A percentile compares a stretch with the other conserved stretches of the same genome.
Evolutionary conservation across 2,113 vertebrate species (phyloP).

Genomic region (Platichthys flesus): DNA sequence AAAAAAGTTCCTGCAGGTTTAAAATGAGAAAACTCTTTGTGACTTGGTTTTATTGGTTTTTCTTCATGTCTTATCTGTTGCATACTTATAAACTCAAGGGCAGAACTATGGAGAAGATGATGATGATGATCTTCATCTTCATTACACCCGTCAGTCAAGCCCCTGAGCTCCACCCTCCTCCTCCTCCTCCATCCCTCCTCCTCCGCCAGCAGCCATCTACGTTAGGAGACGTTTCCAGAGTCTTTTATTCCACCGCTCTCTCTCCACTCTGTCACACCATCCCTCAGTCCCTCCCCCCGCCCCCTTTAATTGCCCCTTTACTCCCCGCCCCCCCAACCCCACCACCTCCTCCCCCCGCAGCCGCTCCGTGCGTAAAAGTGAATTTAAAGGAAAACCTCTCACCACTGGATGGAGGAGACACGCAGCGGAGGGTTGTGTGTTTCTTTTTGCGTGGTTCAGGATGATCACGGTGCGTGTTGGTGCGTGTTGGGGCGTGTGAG

Average conservation of each 20-base stretch:
- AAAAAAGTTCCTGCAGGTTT: neutral
- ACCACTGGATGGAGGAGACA: neutral
- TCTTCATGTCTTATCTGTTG: no score
- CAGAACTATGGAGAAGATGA: no score
- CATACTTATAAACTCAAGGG: no score
- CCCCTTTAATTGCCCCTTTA: constrained; percentile 5
- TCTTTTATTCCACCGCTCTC: constrained; percentile 54
- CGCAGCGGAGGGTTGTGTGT: constrained; percentile 1
- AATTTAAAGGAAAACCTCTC: neutral
- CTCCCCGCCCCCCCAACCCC: no score
- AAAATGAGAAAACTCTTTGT: no score
- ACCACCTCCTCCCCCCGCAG: neutral
- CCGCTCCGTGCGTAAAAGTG: neutral
- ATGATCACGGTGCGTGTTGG: constrained; percentile 24
- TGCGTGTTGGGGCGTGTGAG: constrained; percentile 16
- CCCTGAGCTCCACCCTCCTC: constrained; percentile 21
- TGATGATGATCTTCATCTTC: no score
- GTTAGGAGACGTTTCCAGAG: constrained; percentile 33
- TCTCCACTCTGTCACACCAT: constrained; percentile 71
- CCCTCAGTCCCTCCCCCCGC: constrained; percentile 58
- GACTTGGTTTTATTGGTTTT: no score
- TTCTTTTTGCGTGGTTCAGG: neutral
- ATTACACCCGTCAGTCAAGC: constrained; percentile 34
- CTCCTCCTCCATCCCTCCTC: constrained; percentile 41
- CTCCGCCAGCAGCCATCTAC: constrained; percentile 42